Percentiles rank a stretch among this genome's conserved stretches.
Conservation (phyloP, 2,113 vertebrate genomes). For the Benthochromis sp. region DNA sequence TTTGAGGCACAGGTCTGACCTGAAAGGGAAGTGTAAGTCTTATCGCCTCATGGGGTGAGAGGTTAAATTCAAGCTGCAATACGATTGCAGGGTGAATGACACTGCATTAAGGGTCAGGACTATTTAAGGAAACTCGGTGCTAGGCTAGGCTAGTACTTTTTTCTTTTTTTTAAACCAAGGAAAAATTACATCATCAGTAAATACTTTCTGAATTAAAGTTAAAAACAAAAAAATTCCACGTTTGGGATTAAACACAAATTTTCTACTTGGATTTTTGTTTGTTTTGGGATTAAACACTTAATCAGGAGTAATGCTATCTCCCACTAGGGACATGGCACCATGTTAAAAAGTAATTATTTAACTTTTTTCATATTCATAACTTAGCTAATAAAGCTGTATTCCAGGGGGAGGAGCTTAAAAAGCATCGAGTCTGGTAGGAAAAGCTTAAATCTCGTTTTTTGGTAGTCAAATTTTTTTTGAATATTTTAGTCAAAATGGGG, state of each 20-base stretch:
- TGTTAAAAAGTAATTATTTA: neutral
- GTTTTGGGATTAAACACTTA: neutral
- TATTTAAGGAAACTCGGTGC: neutral
- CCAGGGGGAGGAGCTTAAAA: neutral
- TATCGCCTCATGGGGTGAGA: constrained; percentile 4
- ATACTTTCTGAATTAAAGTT: neutral
- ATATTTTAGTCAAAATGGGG: constrained; percentile 18
- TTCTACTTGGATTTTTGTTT: neutral
- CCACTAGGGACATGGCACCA: neutral
- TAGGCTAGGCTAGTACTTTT: neutral
- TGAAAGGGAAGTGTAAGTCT: neutral
- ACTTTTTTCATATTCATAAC: neutral
- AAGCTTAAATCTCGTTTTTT: neutral
- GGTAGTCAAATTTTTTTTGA: constrained; percentile 1
- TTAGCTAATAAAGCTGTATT: neutral
- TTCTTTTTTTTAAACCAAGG: neutral
- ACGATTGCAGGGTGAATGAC: constrained; percentile 3
- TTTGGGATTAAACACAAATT: neutral
- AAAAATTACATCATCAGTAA: neutral
- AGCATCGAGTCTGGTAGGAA: neutral
- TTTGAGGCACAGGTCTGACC: neutral
- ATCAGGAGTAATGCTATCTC: neutral
- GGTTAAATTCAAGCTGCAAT: constrained; percentile 12
- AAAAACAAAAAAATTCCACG: neutral
- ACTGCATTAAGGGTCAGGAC: neutral